Base-by-base conservation (phyloP, 1,140 invertebrate species). In the Whitmania pigra region DNA sequence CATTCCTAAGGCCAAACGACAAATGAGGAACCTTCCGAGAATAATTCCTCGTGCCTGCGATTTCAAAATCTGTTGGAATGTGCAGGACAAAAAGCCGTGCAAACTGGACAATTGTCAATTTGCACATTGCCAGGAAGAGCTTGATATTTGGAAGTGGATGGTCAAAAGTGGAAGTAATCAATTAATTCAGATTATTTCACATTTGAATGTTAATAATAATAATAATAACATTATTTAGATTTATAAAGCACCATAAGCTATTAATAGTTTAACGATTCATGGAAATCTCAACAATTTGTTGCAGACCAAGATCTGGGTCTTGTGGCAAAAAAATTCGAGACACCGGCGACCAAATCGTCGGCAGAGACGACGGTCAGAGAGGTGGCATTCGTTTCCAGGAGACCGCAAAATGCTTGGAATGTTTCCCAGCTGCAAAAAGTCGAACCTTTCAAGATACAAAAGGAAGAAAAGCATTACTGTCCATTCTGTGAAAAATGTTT, bases 101-200 rank as follows among this genome's bases (percentile, higher is more conserved):
- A 70, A 54, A 13, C 0, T 25, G 2, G 22, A 22, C n/a, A 88
- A 88, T 75, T 96, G 93, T 80, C 93, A 90, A 2, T 94, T 92
- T 84, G 91, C 92, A 25, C 93, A 96, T 81, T 90, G 89, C 27
- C 88, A 90, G 73, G 89, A 93, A 75, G 93, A 96, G 81, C 83
- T 93, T 18, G 90, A 93, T 3, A 73, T 79, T 0, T 81, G 80
- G 80, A 53, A 36, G 18, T 76, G 75, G 75, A 73, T 73, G 74
- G 69, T 54, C 7, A 36, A 15, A 2, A 76, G 73, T 53, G 73
- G 73, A 20, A 70, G 74, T 75, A 53, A 69, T 72, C 40, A 17
- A 3, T 57, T 36, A 11, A n/a, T 17, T 22, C 20, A 71, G 36
- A 71, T 2, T 4, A 71, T 57, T 57, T 9, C 20, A n/a, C 54